phyloP scores from a whole-genome alignment of 2,113 vertebrate species.

The Ardeotis arabs region DNA sequence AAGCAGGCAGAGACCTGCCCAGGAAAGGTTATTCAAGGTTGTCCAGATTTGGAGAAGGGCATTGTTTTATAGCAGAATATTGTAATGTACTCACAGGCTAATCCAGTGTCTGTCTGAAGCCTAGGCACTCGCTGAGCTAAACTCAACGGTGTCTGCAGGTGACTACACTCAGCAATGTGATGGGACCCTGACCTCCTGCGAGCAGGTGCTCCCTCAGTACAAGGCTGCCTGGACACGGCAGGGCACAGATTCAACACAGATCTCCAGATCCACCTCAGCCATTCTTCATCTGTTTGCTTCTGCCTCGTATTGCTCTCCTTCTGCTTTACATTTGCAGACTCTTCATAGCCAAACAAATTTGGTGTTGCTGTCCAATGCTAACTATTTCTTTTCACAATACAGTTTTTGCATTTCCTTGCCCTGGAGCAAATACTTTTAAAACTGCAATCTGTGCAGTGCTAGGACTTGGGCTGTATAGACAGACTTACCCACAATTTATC shows the following conservation, averaged over 20 bases:
- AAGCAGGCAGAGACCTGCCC: not conserved
- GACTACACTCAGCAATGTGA: not conserved
- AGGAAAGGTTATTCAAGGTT: not conserved
- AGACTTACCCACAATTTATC: not conserved
- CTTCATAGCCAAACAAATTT: not conserved
- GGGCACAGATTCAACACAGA: not conserved
- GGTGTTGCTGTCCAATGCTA: not conserved
- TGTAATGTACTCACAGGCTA: not conserved
- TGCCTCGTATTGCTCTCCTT: not conserved
- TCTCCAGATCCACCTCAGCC: not conserved
- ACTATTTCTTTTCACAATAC: not conserved
- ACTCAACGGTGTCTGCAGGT: not conserved
- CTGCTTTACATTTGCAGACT: not conserved
- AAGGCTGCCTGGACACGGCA: not conserved
- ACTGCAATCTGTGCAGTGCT: not conserved
- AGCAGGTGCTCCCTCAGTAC: not conserved
- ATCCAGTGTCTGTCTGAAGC: not conserved
- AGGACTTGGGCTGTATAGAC: not conserved
- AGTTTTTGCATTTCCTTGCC: not conserved
- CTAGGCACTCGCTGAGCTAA: not conserved
- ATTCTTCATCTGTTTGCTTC: not conserved
- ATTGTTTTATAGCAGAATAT: not conserved
- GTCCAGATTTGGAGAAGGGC: not conserved
- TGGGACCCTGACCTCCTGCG: not conserved
- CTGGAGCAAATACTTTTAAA: not conserved